Percentiles rank a stretch among this genome's conserved stretches.
Evolutionary conservation across 2,113 vertebrate species (phyloP).

Genomic region (Paedocypris sp.): DNA sequence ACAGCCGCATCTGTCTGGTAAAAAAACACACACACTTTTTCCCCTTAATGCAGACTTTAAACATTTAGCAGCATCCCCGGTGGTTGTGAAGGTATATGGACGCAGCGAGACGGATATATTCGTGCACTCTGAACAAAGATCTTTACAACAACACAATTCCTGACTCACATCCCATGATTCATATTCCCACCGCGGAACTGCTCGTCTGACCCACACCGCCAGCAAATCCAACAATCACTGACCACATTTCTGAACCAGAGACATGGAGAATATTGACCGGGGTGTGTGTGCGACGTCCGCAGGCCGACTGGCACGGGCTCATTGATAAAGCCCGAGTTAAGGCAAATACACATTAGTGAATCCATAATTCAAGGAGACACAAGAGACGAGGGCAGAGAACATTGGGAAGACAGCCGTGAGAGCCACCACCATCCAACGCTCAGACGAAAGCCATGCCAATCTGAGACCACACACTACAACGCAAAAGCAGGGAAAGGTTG

Average conservation of each 20-base stretch:
- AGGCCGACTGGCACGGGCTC: slow-evolving; percentile 56
- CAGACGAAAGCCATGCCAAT: not conserved
- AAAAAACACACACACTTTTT: slow-evolving; percentile 60
- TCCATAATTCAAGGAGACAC: slow-evolving; percentile 55
- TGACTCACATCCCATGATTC: slow-evolving; percentile 55
- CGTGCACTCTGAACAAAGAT: slow-evolving; percentile 22
- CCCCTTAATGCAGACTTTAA: slow-evolving; percentile 43
- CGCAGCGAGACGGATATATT: too few relatives aligned
- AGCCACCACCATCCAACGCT: not conserved
- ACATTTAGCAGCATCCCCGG: slow-evolving; percentile 51
- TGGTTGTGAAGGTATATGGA: slow-evolving; percentile 40
- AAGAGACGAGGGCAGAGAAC: slow-evolving; percentile 43
- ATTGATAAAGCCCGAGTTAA: slow-evolving; percentile 54
- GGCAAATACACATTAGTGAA: slow-evolving; percentile 49
- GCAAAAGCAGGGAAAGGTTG: not conserved
- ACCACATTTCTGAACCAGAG: slow-evolving; percentile 54
- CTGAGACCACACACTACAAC: slow-evolving; percentile 2
- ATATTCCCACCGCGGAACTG: slow-evolving; percentile 53
- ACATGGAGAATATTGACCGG: slow-evolving; percentile 49
- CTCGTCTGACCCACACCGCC: slow-evolving; percentile 46
- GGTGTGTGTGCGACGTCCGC: slow-evolving; percentile 52
- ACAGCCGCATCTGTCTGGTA: slow-evolving; percentile 65
- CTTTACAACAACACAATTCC: slow-evolving; percentile 48
- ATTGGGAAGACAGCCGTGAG: slow-evolving; percentile 42
- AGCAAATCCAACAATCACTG: slow-evolving; percentile 50